Percentiles rank a stretch among this genome's conserved stretches.
These are phyloP conservation scores for Watsonalla binaria DNA, from an alignment of 2,888 invertebrate species.

Conservation along the genomic window DNA sequence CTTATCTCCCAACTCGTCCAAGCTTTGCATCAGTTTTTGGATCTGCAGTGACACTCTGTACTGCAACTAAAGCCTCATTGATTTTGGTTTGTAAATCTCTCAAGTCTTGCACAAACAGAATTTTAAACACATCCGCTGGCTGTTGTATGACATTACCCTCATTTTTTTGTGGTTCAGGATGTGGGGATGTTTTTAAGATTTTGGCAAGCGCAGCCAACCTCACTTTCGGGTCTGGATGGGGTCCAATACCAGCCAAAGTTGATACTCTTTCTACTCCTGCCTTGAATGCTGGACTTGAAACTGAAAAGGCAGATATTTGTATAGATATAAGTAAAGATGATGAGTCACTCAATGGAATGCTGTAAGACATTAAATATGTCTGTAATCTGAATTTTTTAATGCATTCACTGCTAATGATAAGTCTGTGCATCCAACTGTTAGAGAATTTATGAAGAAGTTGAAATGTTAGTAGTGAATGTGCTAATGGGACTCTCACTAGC, in stretches of 20 bases:
- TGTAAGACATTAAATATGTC: no score
- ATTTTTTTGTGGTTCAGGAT: conserved; percentile 80
- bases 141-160: conserved; percentile 54
- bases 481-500: no score
- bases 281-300: conserved; percentile 89
- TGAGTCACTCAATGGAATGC: no score
- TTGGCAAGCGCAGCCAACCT: conserved; percentile 82
- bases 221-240: conserved; percentile 63
- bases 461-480: no score
- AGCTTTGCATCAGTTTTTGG: conserved; percentile 97
- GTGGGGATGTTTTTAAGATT: conserved; percentile 87
- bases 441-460: no score
- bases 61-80: conserved; percentile 95
- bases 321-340: no score
- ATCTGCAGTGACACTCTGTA: conserved; percentile 96
- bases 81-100: conserved; percentile 94
- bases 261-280: conserved; percentile 89
- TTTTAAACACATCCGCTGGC: conserved; percentile 83
- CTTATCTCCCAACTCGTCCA: conserved; percentile 90
- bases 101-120: conserved; percentile 90
- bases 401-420: no score
- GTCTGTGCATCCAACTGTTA: no score
- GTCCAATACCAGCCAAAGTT: conserved; percentile 75
- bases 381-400: no score
- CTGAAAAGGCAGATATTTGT: conserved; percentile 66